phyloP scores from a whole-genome alignment of 2,113 vertebrate species.

The Sitta europaea region DNA sequence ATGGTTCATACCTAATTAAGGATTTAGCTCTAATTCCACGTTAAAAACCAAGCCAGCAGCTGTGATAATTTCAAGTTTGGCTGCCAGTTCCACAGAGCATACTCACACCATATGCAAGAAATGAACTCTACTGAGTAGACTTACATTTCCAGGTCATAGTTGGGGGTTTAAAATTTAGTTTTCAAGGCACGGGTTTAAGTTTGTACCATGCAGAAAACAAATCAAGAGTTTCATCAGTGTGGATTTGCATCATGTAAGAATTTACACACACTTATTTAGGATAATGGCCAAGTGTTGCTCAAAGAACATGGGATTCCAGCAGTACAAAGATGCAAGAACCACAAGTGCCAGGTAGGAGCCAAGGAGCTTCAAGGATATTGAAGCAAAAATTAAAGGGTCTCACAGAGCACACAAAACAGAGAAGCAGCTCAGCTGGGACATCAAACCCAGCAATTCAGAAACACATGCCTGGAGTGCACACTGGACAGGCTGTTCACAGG shows the following conservation, averaged over 20 bases:
- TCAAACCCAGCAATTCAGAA: neutral
- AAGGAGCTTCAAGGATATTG: neutral
- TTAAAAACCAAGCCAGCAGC: neutral
- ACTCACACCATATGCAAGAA: neutral
- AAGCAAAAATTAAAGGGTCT: neutral
- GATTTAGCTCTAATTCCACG: neutral
- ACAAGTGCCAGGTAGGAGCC: neutral
- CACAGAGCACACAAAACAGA: neutral
- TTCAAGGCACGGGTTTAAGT: neutral
- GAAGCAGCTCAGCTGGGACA: neutral
- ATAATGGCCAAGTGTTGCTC: neutral
- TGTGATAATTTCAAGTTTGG: neutral
- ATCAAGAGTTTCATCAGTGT: neutral
- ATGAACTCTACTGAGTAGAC: neutral
- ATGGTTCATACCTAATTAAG: neutral
- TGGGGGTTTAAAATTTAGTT: neutral
- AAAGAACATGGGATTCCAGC: neutral
- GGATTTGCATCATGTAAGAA: neutral
- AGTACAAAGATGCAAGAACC: neutral
- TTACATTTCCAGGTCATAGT: neutral
- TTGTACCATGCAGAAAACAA: neutral
- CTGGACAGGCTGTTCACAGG: neutral
- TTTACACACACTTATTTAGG: neutral
- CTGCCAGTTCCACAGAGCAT: neutral
- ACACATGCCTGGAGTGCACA: neutral